Base-by-base conservation (phyloP, 1,140 invertebrate genomes). In the Cylas formicarius region DNA sequence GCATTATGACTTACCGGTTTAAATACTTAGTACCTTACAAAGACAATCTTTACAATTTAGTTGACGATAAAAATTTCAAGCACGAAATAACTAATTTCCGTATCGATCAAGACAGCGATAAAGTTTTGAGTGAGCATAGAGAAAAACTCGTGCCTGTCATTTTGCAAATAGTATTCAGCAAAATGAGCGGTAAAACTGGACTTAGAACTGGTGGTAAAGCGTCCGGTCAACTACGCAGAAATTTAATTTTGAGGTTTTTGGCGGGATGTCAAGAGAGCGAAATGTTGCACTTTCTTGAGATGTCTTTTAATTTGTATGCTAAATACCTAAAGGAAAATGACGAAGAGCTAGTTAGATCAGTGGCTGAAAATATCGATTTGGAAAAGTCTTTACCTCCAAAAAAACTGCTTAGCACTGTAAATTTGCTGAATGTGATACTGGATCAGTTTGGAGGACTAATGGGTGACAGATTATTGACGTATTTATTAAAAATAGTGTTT, bases 21-120 rank as follows among this genome's bases (percentile, higher is more conserved):
- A 84, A 87, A 55, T 78, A 76, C 53, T 50, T 94, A 5, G 62
- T 68, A 0, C 80, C 85, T 2, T 94, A 95, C 56, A 86, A 77
- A 61, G 77, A 79, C 13, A 76, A 86, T 58, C 62, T 95, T 6
- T 74, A 80, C 44, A 79, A 77, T 46, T 70, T 94, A 11, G 74
- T 94, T 0, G 83, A 92, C 61, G 90, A 94, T 31, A 86, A 86
- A 49, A 86, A 84, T 50, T 83, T 95, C 43, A 89, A 89, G 67
- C 80, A 81, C 45, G 88, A 91, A 65, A 59, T 96, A 1, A 75
- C 78, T 0, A 69, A 77, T 6, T 92, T 95, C 57, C 80, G 80
- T 57, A 73, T 93, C 4, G 81, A 85, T 50, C 70, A 72, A 44
- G 78, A 84, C 17, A 77, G 75, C 38, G 70, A 80, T 35, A 63